phyloP scores from a whole-genome alignment of 2,888 invertebrate species.

The Leptothorax acervorum region DNA sequence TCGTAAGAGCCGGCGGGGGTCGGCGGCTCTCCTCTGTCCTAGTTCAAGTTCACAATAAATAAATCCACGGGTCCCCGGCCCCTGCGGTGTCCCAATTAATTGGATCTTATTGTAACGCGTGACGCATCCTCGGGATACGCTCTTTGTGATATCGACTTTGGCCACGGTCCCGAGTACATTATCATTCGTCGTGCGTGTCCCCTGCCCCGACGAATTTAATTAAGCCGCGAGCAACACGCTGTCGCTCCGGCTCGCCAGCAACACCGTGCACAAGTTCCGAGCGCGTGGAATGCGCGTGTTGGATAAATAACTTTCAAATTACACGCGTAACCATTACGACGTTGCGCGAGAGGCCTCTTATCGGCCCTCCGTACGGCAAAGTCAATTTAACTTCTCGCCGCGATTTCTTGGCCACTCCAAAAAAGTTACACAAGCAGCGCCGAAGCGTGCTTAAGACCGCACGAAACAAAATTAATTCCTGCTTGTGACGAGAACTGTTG shows the following conservation, averaged over 20 bases:
- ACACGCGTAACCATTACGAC: slow-evolving; percentile 39
- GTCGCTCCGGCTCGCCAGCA: slow-evolving; percentile 3
- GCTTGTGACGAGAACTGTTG: neutral
- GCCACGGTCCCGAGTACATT: slow-evolving; percentile 68
- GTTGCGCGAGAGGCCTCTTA: slow-evolving; percentile 28
- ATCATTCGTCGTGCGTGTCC: slow-evolving; percentile 61
- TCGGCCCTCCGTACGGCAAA: slow-evolving; percentile 14
- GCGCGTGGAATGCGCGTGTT: slow-evolving; percentile 41
- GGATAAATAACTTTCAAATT: slow-evolving; percentile 52
- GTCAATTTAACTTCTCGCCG: slow-evolving; percentile 29
- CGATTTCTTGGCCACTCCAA: slow-evolving; percentile 12
- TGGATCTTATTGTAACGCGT: slow-evolving; percentile 75
- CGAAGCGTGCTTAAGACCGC: neutral
- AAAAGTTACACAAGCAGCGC: slow-evolving; percentile 12
- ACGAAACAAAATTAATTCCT: slow-evolving; percentile 10
- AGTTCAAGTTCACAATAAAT: slow-evolving; percentile 78
- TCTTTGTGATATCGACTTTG: slow-evolving; percentile 69
- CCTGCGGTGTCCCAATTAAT: slow-evolving; percentile 81
- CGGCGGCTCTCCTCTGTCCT: slow-evolving; percentile 73
- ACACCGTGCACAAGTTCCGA: slow-evolving; percentile 24
- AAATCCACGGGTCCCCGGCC: slow-evolving; percentile 73
- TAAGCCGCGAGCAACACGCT: slow-evolving; percentile 60
- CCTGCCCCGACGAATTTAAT: slow-evolving; percentile 67
- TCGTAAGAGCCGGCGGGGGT: slow-evolving; percentile 72
- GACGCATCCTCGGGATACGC: slow-evolving; percentile 63